A percentile compares a stretch with the other conserved stretches of the same genome.
Evolutionary conservation across 2,113 vertebrate genomes (phyloP).

Genomic region (Peromyscus californicus): DNA sequence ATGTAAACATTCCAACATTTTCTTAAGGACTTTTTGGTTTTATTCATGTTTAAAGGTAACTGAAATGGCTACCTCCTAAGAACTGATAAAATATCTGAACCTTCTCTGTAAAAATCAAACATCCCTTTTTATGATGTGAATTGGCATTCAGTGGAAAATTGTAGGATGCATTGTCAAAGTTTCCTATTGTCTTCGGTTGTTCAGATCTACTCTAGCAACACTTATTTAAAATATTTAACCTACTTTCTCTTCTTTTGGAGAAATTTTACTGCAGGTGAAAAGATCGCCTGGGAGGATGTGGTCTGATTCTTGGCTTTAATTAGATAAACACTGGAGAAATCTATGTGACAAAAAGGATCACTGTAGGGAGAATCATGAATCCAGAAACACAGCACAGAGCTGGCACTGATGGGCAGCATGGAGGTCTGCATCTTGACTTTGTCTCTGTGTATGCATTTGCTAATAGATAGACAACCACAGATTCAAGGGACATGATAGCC

Average conservation of each 20-base stretch:
- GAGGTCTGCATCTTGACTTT: neutral
- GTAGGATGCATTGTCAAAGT: neutral
- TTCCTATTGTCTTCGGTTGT: neutral
- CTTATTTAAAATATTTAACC: constrained; percentile 24
- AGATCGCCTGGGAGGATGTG: neutral
- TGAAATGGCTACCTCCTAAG: neutral
- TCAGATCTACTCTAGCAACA: neutral
- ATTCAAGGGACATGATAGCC: constrained; percentile 42
- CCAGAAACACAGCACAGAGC: constrained; percentile 28
- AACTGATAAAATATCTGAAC: neutral
- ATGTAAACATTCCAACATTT: constrained; percentile 23
- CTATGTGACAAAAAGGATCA: neutral
- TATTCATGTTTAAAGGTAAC: constrained; percentile 20
- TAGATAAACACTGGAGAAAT: constrained; percentile 31
- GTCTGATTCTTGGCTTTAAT: constrained; percentile 37
- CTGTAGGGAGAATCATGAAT: neutral
- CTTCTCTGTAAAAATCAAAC: neutral
- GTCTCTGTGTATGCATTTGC: constrained; percentile 29
- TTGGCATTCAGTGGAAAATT: constrained; percentile 15
- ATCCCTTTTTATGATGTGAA: neutral
- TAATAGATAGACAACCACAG: neutral
- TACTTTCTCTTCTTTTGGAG: constrained; percentile 16
- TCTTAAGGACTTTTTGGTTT: constrained; percentile 7
- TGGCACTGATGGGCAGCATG: neutral
- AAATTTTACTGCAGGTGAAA: constrained; percentile 20